Evolutionary conservation across 2,888 invertebrate genomes (phyloP).

Genomic region (Temnothorax rugatulus): DNA sequence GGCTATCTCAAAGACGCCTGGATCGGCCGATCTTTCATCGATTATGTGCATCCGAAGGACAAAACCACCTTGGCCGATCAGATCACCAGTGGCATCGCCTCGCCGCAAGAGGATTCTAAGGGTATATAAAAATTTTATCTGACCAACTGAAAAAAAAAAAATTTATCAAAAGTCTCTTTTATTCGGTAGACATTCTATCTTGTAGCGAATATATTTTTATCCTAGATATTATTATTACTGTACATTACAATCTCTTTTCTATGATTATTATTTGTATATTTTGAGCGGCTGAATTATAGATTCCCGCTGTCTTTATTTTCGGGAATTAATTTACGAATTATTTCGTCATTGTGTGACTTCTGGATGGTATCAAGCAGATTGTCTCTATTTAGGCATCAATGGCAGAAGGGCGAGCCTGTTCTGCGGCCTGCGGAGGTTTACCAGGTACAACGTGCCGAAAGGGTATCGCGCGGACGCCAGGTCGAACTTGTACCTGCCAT

Average conservation of each 20-base stretch:
- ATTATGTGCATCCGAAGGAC: constrained; percentile 94
- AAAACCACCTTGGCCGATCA: constrained; percentile 92
- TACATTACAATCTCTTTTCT: neutral
- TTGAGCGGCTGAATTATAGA: neutral
- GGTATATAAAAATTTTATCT: constrained; percentile 65
- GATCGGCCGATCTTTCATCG: constrained; percentile 94
- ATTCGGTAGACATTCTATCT: neutral
- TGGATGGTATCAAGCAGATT: neutral
- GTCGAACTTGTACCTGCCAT: constrained; percentile 90
- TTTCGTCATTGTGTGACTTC: neutral
- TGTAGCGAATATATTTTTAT: neutral
- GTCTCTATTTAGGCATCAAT: constrained; percentile 63
- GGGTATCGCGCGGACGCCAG: constrained; percentile 86
- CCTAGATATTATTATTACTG: constrained; percentile 7
- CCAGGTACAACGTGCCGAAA: constrained; percentile 73
- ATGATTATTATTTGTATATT: neutral
- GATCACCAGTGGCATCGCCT: constrained; percentile 90
- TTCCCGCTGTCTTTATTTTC: neutral
- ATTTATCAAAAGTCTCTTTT: neutral
- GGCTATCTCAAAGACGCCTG: constrained; percentile 95
- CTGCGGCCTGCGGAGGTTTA: constrained; percentile 90
- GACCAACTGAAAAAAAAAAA: neutral
- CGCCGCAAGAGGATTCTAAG: constrained; percentile 87
- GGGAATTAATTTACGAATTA: neutral
- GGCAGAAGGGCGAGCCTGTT: constrained; percentile 85